Base-by-base conservation (phyloP, 2,888 invertebrate species). In the Formica aserva region DNA sequence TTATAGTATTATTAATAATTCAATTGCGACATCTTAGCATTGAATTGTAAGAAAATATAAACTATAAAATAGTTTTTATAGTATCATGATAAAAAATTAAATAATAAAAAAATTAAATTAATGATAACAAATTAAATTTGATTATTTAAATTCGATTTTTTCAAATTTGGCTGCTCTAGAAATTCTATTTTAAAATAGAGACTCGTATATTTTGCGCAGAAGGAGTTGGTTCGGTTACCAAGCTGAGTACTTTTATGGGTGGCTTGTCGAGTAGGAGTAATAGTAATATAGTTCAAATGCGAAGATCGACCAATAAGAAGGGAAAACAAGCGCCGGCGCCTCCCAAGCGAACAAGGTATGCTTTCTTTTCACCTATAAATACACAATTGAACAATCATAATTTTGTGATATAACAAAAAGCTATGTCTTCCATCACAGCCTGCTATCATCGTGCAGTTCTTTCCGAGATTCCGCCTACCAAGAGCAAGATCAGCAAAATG, bases 321-420 rank as follows among this genome's bases (percentile, higher is more conserved):
- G 98, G 98, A 89, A 98, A 98, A 95, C 98, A 98, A 93, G 98
- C 99, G 41, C 99, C 99, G 65, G 98, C 98, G 29, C 99, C 99
- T 85, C 99, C 99, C 48, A 98, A 99, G 95, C 96, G 99, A 91
- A 99, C 99, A 89, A 98, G 98, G 98, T 98, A 95, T 71, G 89
- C 4, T 62, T 38, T 66, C 15, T 63, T 52, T 85, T 83, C 35
- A 57, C 11, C 13, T 9, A 52, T 35, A 48, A 35, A 41, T n/a
- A 32, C 3, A 15, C 11, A 55, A 52, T 52, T 6, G n/a, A n/a
- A 22, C 52, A 13, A 67, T 18, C 5, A 75, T 74, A 8, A 65
- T 18, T 41, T 13, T 9, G 13, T 32, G 9, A 45, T 22, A 29
- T 76, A 72, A 78, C 4, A n/a, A 38, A 62, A 65, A 88, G 35